Evolutionary conservation across 92 coral and sea anemone genomes (phyloP).

Genomic region (Umimayanthus kanabou): DNA sequence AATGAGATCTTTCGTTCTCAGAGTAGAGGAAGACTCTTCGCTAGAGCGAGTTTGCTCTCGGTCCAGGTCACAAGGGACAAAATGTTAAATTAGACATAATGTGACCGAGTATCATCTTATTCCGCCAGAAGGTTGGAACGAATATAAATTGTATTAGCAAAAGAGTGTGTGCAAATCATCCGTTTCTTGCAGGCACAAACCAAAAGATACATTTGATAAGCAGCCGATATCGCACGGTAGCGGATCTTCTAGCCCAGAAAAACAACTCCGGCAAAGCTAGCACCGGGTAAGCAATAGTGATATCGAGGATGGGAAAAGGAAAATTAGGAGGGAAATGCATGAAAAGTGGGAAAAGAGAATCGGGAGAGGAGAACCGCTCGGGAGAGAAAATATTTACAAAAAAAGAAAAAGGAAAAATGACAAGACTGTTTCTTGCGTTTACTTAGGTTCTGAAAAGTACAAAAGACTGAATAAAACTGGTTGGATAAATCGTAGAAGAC

Average conservation of each 20-base stretch:
- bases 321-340: not conserved
- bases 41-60: no score
- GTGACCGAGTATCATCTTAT: no score
- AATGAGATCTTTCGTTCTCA: no score
- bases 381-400: not conserved
- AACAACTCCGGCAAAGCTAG: not conserved
- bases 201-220: conserved; percentile 57
- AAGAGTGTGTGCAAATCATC: not conserved
- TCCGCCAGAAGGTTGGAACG: no score
- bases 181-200: conserved; percentile 39
- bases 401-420: not conserved
- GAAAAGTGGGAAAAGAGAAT: not conserved
- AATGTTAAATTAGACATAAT: no score
- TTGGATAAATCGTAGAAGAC: no score
- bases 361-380: not conserved
- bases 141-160: no score
- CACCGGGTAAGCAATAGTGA: not conserved
- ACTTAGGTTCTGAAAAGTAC: no score
- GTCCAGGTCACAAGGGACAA: no score
- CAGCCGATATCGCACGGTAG: conserved; percentile 59
- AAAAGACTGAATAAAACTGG: no score
- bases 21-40: no score
- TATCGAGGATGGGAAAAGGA: not conserved
- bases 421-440: not conserved
- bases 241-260: conserved; percentile 29